Evolutionary conservation across 2,113 vertebrate genomes (phyloP), one percentile per base, ranked within the genome.

Genomic region (Cyanoderma ruficeps): DNA sequence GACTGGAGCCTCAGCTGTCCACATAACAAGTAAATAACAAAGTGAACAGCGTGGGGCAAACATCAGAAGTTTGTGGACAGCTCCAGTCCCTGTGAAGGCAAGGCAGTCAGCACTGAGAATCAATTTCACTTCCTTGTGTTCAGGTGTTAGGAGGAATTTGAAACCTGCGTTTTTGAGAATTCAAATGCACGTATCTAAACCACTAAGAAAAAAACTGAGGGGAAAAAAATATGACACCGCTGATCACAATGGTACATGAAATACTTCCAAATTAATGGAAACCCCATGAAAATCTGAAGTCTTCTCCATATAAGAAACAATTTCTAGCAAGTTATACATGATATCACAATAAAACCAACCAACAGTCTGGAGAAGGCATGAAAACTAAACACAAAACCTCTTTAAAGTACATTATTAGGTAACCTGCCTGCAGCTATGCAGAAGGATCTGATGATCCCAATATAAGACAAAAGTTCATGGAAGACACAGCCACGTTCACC

Each of bases 1-100:
- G 12, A 7, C 16, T 72, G 41, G 25, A 88, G 14, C 30, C 24
- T 64, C 67, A 49, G 11, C 24, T 39, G 31, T 7, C 4, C 35
- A 63, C 3, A 2, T 6, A 61, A 55, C 6, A 42, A 89, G 3
- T 17, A 24, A 76, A 35, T 12, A 55, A 60, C 4, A 67, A 25
- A 76, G 24, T 14, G 14, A 80, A 42, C 10, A 60, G 10, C 33
- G 21, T 0, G 37, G 15, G 13, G 24, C 9, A 93, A 63, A 68
- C 23, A 39, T 23, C 61, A 68, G 53, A 63, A n/a, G 6, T 71
- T 56, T 47, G 15, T 1, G 5, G 21, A 27, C 41, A 44, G 5
- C 11, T 68, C n/a, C 5, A 21, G 61, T 8, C 16, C 16, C 7
- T 35, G 0, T 8, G 25, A 15, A 24, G n/a, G 55, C 21, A 61